phyloP scores from a whole-genome alignment of 2,888 invertebrate genomes.

The Pecten maximus region DNA sequence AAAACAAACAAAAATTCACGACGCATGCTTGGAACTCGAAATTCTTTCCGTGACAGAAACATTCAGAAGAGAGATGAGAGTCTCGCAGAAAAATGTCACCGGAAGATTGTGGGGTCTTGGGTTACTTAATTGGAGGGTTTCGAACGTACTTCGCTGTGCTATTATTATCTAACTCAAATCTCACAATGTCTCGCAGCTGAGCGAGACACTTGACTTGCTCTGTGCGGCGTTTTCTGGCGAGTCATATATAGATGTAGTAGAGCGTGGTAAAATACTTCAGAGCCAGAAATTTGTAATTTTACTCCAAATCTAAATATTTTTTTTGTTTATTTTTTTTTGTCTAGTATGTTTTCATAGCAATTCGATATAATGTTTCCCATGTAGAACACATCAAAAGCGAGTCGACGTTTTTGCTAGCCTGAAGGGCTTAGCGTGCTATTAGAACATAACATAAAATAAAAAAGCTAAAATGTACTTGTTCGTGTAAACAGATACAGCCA shows the following conservation, averaged over 20 bases:
- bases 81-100: neutral
- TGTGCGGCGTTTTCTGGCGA: neutral
- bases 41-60: neutral
- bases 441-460: neutral
- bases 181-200: neutral
- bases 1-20: conserved; percentile 15
- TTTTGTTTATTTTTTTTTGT: neutral
- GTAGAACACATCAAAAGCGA: neutral
- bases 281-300: neutral
- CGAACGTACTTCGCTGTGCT: neutral
- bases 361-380: neutral
- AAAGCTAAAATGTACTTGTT: neutral
- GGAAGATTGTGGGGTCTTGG: neutral
- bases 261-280: neutral
- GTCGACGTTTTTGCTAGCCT: neutral
- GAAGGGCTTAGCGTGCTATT: neutral
- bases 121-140: conserved; percentile 13
- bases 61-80: neutral
- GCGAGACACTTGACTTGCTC: neutral
- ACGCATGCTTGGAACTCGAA: neutral
- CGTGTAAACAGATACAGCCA: neutral
- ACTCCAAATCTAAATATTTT: neutral
- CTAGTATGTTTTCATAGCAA: neutral
- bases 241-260: neutral
- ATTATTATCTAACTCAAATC: conserved; percentile 29